Conservation (phyloP, 2,888 invertebrate species). For the Gymnocheta viridis region DNA sequence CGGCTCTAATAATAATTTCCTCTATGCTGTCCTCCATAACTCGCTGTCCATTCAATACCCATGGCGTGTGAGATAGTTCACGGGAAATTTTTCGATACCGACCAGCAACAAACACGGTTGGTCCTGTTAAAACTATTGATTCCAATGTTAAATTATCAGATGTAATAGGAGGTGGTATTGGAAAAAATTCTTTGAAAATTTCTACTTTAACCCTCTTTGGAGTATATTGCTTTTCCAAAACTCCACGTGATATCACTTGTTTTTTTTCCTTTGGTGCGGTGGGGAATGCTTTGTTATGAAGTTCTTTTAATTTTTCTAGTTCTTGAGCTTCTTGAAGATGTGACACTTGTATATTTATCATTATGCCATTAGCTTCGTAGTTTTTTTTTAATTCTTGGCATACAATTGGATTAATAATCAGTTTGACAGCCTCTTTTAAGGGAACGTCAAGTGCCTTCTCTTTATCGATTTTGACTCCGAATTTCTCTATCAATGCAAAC, state of each 20-base stretch:
- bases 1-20: slow-evolving; percentile 89
- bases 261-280: slow-evolving; percentile 73
- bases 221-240: slow-evolving; percentile 84
- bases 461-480: slow-evolving; percentile 82
- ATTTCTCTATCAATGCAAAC: slow-evolving; percentile 84
- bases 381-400: slow-evolving; percentile 83
- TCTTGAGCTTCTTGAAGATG: slow-evolving; percentile 85
- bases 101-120: slow-evolving; percentile 80
- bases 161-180: slow-evolving; percentile 84
- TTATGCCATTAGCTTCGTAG: slow-evolving; percentile 83
- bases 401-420: slow-evolving; percentile 85
- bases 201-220: slow-evolving; percentile 83
- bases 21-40: slow-evolving; percentile 94
- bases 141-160: slow-evolving; percentile 73
- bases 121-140: slow-evolving; percentile 77
- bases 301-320: slow-evolving; percentile 81
- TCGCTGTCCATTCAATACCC: slow-evolving; percentile 91
- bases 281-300: slow-evolving; percentile 76
- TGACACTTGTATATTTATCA: slow-evolving; percentile 81
- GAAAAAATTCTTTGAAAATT: slow-evolving; percentile 83
- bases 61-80: slow-evolving; percentile 95
- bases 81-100: slow-evolving; percentile 93
- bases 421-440: slow-evolving; percentile 92
- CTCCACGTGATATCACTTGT: slow-evolving; percentile 85
- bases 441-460: slow-evolving; percentile 82